Evolutionary conservation across 2,888 invertebrate species (phyloP), one percentile per base, ranked within the genome.

Genomic region (Drosophila paramelanica): DNA sequence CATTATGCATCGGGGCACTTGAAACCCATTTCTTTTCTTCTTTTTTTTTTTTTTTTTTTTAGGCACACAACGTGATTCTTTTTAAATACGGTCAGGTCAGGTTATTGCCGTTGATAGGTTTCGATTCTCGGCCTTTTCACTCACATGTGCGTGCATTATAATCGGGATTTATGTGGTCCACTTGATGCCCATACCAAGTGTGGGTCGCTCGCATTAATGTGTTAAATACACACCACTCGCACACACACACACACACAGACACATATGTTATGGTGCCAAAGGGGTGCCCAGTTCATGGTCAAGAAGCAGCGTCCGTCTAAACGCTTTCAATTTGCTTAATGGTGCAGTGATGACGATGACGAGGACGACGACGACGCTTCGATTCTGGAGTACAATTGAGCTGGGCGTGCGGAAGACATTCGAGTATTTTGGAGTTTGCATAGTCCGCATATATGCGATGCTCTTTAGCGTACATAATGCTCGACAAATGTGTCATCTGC

Each of bases 291-390:
- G 64, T 55, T 56, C 59, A 59, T 79, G 79, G 83, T 77, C 83
- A 83, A 86, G 83, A 74, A 83, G 78, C 71, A 60, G 67, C 85
- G 85, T 75, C 80, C 83, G 55, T 64, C 78, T 83, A 86, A 83
- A 80, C 74, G 86, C 81, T 86, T 84, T 85, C 87, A 87, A 85
- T 85, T 87, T 85, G 84, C 68, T 81, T 79, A 85, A 85, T 85
- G 87, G 87, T 76, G 73, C 87, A 76, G 62, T 62, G 73, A 71
- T 49, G 58, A 75, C 23, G 67, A 61, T 42, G 45, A 56, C 58
- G 38, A 27, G 33, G 42, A 45, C 14, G 39, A 39, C 20, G 56
- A 69, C 42, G 38, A 41, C 39, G 57, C 62, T 64, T 60, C 67
- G 64, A 58, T 58, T 65, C 59, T 73, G 55, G 65, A 78, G 50